A percentile compares a stretch with the other conserved stretches of the same genome.
Conservation (phyloP, 2,888 invertebrate species). For the Cordylochernes scorpioides region DNA sequence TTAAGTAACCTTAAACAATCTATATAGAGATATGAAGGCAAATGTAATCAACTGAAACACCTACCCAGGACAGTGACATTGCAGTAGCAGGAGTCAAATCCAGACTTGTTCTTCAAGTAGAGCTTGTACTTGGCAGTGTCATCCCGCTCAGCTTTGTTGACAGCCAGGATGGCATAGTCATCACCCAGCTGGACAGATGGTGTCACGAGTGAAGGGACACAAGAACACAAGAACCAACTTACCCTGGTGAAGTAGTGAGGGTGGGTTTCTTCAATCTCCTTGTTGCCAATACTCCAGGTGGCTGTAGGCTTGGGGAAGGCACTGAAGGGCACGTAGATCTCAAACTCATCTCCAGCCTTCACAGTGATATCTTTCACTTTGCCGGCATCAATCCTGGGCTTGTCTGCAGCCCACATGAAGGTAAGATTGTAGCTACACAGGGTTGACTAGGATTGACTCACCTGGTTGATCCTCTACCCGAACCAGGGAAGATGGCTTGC, state of each 20-base stretch:
- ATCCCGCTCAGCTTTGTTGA: conserved; percentile 62
- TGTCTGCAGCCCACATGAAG: conserved; percentile 33
- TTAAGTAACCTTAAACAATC: too few species aligned
- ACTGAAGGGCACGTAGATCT: conserved; percentile 78
- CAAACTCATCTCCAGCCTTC: conserved; percentile 89
- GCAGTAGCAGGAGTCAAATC: conserved; percentile 76
- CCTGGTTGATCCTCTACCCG: conserved; percentile 60
- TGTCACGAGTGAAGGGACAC: background rate
- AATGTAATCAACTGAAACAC: too few species aligned
- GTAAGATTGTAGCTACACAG: background rate
- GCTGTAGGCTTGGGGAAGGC: conserved; percentile 89
- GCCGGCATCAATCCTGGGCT: conserved; percentile 79
- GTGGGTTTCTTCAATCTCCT: conserved; percentile 32
- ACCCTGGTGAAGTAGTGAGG: conserved; percentile 23
- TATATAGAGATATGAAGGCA: too few species aligned
- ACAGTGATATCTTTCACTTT: conserved; percentile 84
- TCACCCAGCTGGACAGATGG: conserved; percentile 32
- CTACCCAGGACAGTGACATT: conserved; percentile 57
- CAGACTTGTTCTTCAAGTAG: conserved; percentile 72
- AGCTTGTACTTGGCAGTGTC: conserved; percentile 78
- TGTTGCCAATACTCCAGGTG: conserved; percentile 69
- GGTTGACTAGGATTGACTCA: conserved; percentile 1
- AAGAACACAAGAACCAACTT: background rate
- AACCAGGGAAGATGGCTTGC: conserved; percentile 28
- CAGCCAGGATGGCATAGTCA: conserved; percentile 67